phyloP scores from a whole-genome alignment of 2,888 invertebrate species.

The Dasypolia templi region DNA sequence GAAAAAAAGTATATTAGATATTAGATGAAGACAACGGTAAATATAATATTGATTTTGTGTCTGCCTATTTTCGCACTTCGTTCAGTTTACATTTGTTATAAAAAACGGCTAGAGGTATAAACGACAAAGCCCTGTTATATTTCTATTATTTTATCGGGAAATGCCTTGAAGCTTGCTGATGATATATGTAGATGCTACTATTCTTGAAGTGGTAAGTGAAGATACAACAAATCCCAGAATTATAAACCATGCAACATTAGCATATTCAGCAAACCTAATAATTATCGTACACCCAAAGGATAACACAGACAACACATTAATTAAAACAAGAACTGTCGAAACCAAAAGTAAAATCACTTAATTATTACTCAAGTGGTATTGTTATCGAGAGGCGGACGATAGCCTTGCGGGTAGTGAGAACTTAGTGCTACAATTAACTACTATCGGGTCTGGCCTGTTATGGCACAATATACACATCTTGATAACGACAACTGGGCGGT shows the following conservation, averaged over 20 bases:
- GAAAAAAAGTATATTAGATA: not conserved
- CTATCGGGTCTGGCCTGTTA: slow-evolving; percentile 56
- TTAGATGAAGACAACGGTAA: not conserved
- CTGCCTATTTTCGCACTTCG: not conserved
- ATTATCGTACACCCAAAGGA: slow-evolving; percentile 3
- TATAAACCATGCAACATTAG: not conserved
- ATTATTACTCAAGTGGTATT: slow-evolving; percentile 63
- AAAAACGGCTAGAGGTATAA: too few relatives aligned
- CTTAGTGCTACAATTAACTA: slow-evolving; percentile 64
- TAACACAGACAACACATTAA: slow-evolving; percentile 39
- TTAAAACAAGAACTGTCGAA: slow-evolving; percentile 58
- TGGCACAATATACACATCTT: slow-evolving; percentile 65
- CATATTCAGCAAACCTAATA: not conserved
- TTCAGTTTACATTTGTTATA: not conserved
- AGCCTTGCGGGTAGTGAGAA: slow-evolving; percentile 64
- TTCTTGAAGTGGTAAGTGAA: not conserved
- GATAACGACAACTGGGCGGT: slow-evolving; percentile 59
- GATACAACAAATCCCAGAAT: not conserved
- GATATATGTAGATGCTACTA: not conserved
- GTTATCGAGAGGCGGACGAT: slow-evolving; percentile 62
- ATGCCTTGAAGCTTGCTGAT: not conserved
- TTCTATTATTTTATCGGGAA: not conserved
- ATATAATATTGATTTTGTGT: not conserved
- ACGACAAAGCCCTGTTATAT: not conserved
- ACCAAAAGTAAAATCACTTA: slow-evolving; percentile 60